Percentiles rank a stretch among this genome's conserved stretches.
These are phyloP conservation scores for Pitta sordida DNA, from an alignment of 2,113 vertebrate genomes.

Conservation along the genomic window DNA sequence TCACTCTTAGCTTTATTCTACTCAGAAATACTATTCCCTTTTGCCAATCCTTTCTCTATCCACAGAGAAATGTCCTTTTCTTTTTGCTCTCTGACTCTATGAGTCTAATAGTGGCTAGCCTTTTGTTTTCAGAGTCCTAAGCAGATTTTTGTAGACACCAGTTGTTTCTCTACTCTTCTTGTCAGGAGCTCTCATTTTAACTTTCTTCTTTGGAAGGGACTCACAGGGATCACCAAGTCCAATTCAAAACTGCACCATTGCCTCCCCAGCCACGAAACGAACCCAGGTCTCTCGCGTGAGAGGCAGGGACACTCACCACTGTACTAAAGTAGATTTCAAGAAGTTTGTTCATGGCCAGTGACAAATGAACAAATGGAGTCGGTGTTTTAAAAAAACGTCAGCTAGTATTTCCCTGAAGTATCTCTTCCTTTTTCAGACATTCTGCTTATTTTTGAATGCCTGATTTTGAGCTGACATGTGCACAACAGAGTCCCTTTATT, in stretches of 20 bases:
- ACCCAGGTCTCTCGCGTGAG: no score
- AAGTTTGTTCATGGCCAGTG: neutral
- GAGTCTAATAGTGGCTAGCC: neutral
- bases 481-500: neutral
- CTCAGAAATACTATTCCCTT: neutral
- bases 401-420: neutral
- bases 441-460: neutral
- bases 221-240: no score
- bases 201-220: no score
- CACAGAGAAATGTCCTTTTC: neutral
- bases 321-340: no score
- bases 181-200: neutral
- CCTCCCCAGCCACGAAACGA: no score
- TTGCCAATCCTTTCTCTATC: neutral
- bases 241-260: no score
- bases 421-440: neutral
- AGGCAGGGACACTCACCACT: no score
- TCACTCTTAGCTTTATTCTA: neutral
- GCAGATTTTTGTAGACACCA: neutral
- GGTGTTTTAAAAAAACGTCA: neutral
- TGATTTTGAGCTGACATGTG: neutral
- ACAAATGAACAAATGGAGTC: neutral
- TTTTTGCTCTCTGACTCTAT: neutral
- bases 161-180: neutral
- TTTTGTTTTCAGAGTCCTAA: neutral